Evolutionary conservation across 2,797 vertebrate species (phyloP).

Genomic region (Arnoldichthys spilopterus): DNA sequence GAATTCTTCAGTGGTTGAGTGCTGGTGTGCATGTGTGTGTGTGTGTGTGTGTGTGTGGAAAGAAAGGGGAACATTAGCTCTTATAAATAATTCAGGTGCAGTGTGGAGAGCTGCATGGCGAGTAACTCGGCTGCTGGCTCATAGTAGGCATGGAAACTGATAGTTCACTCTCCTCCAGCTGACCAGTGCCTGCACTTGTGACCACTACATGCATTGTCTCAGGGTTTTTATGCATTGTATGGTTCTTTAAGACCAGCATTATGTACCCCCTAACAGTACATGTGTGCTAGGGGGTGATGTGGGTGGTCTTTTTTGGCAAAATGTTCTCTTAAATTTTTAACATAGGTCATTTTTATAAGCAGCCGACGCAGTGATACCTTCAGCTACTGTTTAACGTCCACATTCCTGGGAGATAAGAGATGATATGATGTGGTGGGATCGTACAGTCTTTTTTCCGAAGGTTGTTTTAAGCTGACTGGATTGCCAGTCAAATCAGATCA

Average conservation of each 20-base stretch:
- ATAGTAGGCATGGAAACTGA: constrained; percentile 35
- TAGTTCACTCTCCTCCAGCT: constrained; percentile 15
- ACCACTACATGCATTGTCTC: neutral
- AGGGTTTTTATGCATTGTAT: neutral
- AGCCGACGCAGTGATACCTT: too few species aligned
- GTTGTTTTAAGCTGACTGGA: neutral
- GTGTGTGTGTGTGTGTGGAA: constrained; percentile 49
- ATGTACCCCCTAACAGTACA: neutral
- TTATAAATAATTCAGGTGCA: constrained; percentile 58
- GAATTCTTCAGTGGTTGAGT: constrained; percentile 39
- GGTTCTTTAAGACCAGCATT: too few species aligned
- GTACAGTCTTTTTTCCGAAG: neutral
- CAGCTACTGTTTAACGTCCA: too few species aligned
- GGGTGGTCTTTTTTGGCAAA: neutral
- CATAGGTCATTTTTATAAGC: too few species aligned
- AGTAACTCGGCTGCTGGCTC: constrained; percentile 18
- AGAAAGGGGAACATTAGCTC: constrained; percentile 56
- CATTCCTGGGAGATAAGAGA: too few species aligned
- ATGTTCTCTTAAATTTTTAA: too few species aligned
- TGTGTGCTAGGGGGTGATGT: neutral
- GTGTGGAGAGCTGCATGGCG: constrained; percentile 21
- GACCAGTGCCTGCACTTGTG: neutral
- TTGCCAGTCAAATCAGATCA: neutral
- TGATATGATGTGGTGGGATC: too few species aligned
- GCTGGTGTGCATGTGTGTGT: constrained; percentile 32